Base-by-base conservation (phyloP, 2,113 vertebrate genomes). In the Numida meleagris region DNA sequence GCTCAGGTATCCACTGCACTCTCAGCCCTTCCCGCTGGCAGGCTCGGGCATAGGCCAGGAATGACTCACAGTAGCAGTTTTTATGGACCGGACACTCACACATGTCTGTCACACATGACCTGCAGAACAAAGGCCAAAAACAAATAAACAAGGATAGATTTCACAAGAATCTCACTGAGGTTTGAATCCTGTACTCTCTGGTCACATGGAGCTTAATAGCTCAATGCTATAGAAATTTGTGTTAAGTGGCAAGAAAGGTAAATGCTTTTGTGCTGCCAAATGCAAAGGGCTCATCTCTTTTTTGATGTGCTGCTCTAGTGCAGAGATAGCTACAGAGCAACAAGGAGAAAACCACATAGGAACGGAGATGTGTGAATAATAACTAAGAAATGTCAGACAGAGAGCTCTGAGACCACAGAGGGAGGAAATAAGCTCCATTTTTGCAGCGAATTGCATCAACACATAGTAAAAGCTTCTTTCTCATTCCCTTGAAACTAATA, bases 51-150 rank as follows among this genome's bases (percentile, higher is more conserved):
- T 99, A 99, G 0, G 99, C 99, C 81, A 99, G 98, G 96, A 99
- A 99, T 0, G 99, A 99, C 96, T 99, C 99, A 1, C 99, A 99
- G 97, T 99, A 99, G 93, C 99, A 99, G 97, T 99, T 99, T 93
- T 99, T 99, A 97, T 99, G 99, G 72, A 99, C 96, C 0, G 99
- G 99, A 84, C 99, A 99, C 90, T 99, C 99, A 5, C 99, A 99
- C 99, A 99, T 99, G 93, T 99, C 99, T 31, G 99, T 99, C 87
- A 99, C 98, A 50, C 99, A 99, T 18, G 99, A 99, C 97, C 99
- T 99, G 88, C 23, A 74, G 83, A 77, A 94, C 25, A 96, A 82
- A 94, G 75, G 8, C 75, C 4, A 82, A 55, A 11, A 79, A 91
- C 14, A 94, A 58, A 40, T 70, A 14, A 94, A 72, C 31, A 73